Evolutionary conservation across 2,888 invertebrate genomes (phyloP), one percentile per base, ranked within the genome.

Genomic region (Drosophila meridionalis): DNA sequence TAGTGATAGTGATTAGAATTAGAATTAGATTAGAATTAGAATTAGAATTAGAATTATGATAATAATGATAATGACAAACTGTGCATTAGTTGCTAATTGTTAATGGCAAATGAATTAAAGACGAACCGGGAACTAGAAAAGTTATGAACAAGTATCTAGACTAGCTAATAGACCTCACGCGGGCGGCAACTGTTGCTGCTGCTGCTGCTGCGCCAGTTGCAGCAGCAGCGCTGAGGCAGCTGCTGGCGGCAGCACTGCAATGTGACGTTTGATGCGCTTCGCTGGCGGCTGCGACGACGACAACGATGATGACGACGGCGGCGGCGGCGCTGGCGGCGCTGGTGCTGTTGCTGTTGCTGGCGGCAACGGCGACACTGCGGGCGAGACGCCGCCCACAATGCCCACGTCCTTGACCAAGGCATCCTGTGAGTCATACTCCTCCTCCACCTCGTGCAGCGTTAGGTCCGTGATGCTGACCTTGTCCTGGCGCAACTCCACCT

Each of bases 361-460:
- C 34, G 40, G n/a, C 8, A 59, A 4, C 52, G 58, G 57, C 52
- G 57, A 55, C 9, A 69, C 11, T 40, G 87, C 58, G 11, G 86
- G 74, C 45, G 72, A 67, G 2, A 77, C 34, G 8, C 80, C 85
- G 47, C 88, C 86, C 30, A 87, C 86, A 56, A 87, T 70, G 64
- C 82, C 73, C 50, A 87, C 84, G 71, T 88, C 87, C 57, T 75
- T 82, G 59, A 66, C 77, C 76, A 89, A 80, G 76, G 81, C 83
- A 82, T 86, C 84, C 60, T 85, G 89, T 87, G 84, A 84, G 61
- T 84, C 84, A 64, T 63, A 71, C 26, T 55, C 55, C 55, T 55
- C 55, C 55, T 55, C 55, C 43, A 73, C 77, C 5, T 73, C 77
- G 14, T 64, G 76, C 55, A 80, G 64, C 42, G 62, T 73, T 32